Evolutionary conservation across 2,797 vertebrate genomes (phyloP), one percentile per base, ranked within the genome.

Genomic region (Halcyon smyrnensis): DNA sequence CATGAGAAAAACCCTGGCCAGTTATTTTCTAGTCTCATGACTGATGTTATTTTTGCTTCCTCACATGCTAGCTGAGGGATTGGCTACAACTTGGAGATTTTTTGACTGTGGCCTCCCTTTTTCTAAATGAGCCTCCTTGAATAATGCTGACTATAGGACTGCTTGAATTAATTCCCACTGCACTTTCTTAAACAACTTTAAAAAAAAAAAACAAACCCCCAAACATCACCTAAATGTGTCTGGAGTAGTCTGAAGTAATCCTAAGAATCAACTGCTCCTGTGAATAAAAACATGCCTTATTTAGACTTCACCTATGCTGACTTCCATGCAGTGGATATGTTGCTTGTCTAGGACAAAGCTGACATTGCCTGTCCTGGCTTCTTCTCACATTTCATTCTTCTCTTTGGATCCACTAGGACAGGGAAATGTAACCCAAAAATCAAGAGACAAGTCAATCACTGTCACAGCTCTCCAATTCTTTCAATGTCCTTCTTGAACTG

Each of bases 371-470:
- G n/a, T 79, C 64, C 48, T 30, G 19, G 30, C 15, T 90, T 77
- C 81, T 78, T 82, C 90, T 97, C 43, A 90, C 43, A 82, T 95
- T 93, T 94, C 86, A 25, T 69, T 43, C 17, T 96, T 27, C 46
- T 48, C 45, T 90, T 92, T 67, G 43, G 39, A 87, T 93, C 56
- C 17, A 63, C 53, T 74, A 85, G 51, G 51, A 93, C 43, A 92
- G 74, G 77, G 92, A 95, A 96, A 96, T 43, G 74, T 93, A 91
- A 96, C 48, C 84, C 93, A 48, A 87, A 95, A 93, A 84, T 89
- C 84, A 90, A 95, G 67, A 96, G 32, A n/a, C 15, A 64, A 73
- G 56, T 60, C 84, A 95, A 36, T 34, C 19, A 37, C 80, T 68
- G 37, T 63, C 48, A 53, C 0, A 5, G 25, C 13, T 84, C 53